Percentiles rank a stretch among this genome's conserved stretches.
These are phyloP conservation scores for Aselliscus stoliczkanus DNA, from an alignment of 2,797 vertebrate genomes.

Conservation along the genomic window DNA sequence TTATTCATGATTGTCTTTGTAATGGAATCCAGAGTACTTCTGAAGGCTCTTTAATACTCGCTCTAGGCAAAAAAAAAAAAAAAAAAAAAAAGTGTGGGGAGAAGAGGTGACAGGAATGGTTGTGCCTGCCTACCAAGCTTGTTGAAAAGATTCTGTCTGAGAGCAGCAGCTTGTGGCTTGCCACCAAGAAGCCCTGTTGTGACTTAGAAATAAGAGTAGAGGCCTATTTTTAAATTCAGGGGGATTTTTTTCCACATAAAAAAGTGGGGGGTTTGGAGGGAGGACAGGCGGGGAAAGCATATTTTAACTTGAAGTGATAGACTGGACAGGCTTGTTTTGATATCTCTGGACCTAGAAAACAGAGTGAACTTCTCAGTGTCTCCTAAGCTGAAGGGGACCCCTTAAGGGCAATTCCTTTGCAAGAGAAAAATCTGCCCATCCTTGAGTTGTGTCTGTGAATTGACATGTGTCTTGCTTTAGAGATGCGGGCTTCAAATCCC, in stretches of 20 bases:
- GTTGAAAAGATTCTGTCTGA: neutral
- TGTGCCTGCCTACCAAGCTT: neutral
- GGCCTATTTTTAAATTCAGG: neutral
- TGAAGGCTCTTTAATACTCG: neutral
- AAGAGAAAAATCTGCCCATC: neutral
- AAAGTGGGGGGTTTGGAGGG: no score
- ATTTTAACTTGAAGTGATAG: neutral
- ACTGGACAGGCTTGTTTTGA: neutral
- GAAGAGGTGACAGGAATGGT: neutral
- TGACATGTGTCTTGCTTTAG: neutral
- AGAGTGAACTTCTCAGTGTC: neutral
- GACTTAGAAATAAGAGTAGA: neutral
- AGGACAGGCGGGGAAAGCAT: fast-evolving
- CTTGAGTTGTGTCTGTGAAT: neutral
- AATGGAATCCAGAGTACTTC: conserved; percentile 45
- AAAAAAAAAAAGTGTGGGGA: fast-evolving
- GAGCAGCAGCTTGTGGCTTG: neutral
- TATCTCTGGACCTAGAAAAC: neutral
- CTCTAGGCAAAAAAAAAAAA: neutral
- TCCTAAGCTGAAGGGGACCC: neutral
- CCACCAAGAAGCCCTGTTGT: neutral
- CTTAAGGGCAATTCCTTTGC: neutral
- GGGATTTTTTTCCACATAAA: neutral
- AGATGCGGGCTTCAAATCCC: neutral
- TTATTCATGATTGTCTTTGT: conserved; percentile 42